A percentile compares a stretch with the other conserved stretches of the same genome.
Evolutionary conservation across 2,797 vertebrate genomes (phyloP).

Genomic region (Alectoris magna): DNA sequence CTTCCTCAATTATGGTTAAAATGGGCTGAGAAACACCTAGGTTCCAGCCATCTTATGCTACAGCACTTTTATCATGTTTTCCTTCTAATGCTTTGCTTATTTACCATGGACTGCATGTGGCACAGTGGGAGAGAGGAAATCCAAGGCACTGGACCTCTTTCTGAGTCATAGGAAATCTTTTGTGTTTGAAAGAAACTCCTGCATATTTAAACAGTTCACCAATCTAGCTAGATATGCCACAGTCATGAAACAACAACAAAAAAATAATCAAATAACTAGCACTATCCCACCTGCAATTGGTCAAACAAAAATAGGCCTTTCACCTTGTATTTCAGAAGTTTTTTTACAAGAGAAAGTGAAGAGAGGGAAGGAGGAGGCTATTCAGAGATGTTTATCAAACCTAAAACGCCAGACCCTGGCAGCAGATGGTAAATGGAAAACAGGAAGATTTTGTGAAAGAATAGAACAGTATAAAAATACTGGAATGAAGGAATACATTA

Average conservation of each 20-base stretch:
- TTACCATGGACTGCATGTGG: not conserved
- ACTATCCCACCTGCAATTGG: not conserved
- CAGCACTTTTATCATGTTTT: not conserved
- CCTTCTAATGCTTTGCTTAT: not conserved
- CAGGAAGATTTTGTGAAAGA: not conserved
- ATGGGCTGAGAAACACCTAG: not conserved
- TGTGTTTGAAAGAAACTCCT: not conserved
- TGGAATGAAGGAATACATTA: not conserved
- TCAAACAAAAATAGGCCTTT: not conserved
- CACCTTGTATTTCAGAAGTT: conserved; percentile 6
- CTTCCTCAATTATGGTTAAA: not conserved
- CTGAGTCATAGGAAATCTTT: not conserved
- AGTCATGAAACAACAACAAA: not conserved
- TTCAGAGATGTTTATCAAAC: conserved; percentile 30
- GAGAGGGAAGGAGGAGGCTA: not conserved
- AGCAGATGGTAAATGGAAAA: conserved; percentile 6
- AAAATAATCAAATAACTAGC: conserved; percentile 4
- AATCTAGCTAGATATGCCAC: not conserved
- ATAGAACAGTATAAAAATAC: conserved; percentile 16
- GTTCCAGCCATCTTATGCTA: not conserved
- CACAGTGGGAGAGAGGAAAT: not conserved
- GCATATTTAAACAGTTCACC: not conserved
- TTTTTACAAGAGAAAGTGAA: not conserved
- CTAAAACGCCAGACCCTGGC: not conserved
- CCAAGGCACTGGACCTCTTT: not conserved